These are phyloP conservation scores for Choloepus hoffmanni DNA, from an alignment of 2,113 vertebrate species.

Conservation along the genomic window DNA sequence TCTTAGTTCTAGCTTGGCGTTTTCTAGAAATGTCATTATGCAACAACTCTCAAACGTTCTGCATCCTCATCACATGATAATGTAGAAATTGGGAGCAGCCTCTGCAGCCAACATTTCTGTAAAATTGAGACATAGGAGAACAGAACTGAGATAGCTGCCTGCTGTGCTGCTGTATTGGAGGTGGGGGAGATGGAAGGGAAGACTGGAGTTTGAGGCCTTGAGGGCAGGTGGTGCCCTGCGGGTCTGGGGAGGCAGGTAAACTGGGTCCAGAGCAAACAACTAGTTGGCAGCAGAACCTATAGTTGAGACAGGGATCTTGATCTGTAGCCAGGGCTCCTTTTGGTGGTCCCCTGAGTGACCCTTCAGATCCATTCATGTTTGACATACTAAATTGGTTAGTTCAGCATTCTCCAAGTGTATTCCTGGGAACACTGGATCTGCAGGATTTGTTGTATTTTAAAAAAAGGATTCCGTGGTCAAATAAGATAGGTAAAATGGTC, in stretches of 20 bases:
- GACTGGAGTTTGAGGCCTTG: not conserved
- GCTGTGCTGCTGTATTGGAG: not conserved
- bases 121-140: not conserved
- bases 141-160: not conserved
- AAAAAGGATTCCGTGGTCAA: not conserved
- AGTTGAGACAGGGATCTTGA: not conserved
- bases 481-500: not conserved
- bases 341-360: not conserved
- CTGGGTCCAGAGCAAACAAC: not conserved
- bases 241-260: not conserved
- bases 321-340: not conserved
- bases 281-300: not conserved
- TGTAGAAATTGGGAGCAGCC: not conserved
- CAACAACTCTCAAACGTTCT: not conserved
- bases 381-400: not conserved
- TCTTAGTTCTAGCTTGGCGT: not conserved
- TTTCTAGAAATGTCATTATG: not conserved
- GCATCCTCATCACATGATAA: accelerated
- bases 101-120: not conserved
- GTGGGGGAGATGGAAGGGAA: not conserved
- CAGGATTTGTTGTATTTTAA: not conserved
- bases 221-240: not conserved
- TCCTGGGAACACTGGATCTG: not conserved
- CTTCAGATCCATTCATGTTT: not conserved
- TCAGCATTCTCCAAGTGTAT: not conserved